A percentile compares a stretch with the other conserved stretches of the same genome.
Evolutionary conservation across 1,140 invertebrate species (phyloP).

Genomic region (Cyclargus thomasi): DNA sequence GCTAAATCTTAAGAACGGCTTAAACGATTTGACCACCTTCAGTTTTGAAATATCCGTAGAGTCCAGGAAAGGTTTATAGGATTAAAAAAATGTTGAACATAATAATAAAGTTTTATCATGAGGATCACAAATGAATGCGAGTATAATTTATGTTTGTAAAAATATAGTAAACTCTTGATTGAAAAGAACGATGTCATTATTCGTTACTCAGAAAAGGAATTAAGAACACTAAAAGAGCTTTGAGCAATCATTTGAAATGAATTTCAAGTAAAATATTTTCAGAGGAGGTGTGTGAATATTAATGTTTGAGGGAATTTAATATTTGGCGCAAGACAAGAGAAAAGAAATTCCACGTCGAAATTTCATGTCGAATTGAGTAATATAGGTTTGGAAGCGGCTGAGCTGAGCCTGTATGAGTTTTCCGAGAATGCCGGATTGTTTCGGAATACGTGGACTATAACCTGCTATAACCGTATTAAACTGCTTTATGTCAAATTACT

Average conservation of each 20-base stretch:
- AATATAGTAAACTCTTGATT: not conserved
- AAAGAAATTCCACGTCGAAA: constrained; percentile 47
- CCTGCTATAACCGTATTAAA: not conserved
- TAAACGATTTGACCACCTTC: too few relatives aligned
- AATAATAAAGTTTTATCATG: too few relatives aligned
- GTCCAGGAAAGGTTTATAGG: too few relatives aligned
- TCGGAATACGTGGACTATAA: constrained; percentile 1
- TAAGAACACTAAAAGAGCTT: constrained; percentile 24
- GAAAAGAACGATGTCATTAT: not conserved
- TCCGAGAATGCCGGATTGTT: constrained; percentile 16
- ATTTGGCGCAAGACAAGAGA: constrained; percentile 49
- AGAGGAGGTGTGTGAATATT: constrained; percentile 47
- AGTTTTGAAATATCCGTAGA: too few relatives aligned
- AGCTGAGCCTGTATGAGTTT: constrained; percentile 26
- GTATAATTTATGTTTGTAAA: not conserved
- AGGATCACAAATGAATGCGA: not conserved
- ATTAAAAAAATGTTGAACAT: too few relatives aligned
- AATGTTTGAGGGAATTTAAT: constrained; percentile 59
- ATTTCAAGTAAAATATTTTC: constrained; percentile 39
- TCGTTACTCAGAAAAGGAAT: constrained; percentile 18
- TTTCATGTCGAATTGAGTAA: constrained; percentile 44
- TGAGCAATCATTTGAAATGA: constrained; percentile 46
- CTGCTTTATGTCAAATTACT: not conserved
- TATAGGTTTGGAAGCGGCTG: constrained; percentile 24
- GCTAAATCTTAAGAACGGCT: too few relatives aligned